Conservation (phyloP, 2,113 vertebrate genomes). For the Chamaetylas fuelleborni region DNA sequence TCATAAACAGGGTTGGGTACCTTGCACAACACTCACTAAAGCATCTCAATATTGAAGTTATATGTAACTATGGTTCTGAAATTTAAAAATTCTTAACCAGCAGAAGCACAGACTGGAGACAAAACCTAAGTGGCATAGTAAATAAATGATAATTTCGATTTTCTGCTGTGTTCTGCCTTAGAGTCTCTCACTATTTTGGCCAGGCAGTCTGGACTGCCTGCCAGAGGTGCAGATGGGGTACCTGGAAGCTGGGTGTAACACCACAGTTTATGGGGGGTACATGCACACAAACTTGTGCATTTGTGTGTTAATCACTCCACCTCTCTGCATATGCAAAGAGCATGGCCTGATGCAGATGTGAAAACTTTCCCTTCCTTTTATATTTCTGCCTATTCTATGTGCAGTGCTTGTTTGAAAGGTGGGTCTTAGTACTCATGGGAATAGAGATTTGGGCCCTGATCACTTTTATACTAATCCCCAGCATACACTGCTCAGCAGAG, state of each 20-base stretch:
- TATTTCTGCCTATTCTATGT: not conserved
- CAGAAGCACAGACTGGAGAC: not conserved
- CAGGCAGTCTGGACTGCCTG: not conserved
- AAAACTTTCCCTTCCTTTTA: not conserved
- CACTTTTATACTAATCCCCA: not conserved
- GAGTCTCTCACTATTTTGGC: not conserved
- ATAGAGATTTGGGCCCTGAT: not conserved
- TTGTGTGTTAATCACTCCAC: not conserved
- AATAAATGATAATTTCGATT: not conserved
- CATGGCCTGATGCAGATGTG: not conserved
- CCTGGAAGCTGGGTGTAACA: not conserved
- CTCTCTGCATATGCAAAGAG: not conserved
- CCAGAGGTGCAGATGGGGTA: not conserved
- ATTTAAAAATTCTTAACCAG: not conserved
- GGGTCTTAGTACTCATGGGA: not conserved
- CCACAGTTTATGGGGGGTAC: not conserved
- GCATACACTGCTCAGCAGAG: not conserved
- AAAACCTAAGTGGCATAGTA: not conserved
- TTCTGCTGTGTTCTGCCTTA: not conserved
- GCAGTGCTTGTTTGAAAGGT: not conserved
- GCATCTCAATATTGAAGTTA: not conserved
- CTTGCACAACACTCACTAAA: not conserved
- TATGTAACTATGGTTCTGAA: not conserved
- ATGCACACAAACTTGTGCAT: fast-evolving
- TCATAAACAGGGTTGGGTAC: not conserved